Evolutionary conservation across 2,888 invertebrate species (phyloP).

Genomic region (Andricus quercusramuli): DNA sequence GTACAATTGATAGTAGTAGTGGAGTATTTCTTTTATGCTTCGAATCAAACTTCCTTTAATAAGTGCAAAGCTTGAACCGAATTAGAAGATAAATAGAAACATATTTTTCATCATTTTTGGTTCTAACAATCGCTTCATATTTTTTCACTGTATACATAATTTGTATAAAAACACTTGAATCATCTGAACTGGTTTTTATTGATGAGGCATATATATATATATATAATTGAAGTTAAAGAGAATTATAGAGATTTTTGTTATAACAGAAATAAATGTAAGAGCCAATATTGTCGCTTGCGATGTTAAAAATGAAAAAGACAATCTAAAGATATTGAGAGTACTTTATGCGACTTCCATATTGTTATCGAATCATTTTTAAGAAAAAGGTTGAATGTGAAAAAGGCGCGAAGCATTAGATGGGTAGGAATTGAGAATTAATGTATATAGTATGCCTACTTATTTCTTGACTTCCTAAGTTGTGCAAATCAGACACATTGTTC

Average conservation of each 20-base stretch:
- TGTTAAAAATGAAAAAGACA: background rate
- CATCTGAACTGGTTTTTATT: background rate
- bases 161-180: too few relatives aligned
- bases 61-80: background rate
- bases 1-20: background rate
- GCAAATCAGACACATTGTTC: slow-evolving; percentile 11
- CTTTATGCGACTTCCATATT: slow-evolving; percentile 1
- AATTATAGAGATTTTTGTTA: background rate
- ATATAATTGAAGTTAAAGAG: background rate
- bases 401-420: background rate
- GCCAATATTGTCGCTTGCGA: background rate
- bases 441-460: slow-evolving; percentile 2
- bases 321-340: slow-evolving; percentile 12
- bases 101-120: background rate
- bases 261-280: background rate
- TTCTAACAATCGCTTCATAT: too few relatives aligned
- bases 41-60: background rate
- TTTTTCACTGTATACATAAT: too few relatives aligned
- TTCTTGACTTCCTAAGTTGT: background rate
- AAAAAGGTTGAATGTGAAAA: background rate
- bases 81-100: background rate
- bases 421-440: slow-evolving; percentile 16
- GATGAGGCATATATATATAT: background rate
- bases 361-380: background rate
- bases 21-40: background rate